Evolutionary conservation across 1,140 invertebrate species (phyloP).

Genomic region (Cydia amplana): DNA sequence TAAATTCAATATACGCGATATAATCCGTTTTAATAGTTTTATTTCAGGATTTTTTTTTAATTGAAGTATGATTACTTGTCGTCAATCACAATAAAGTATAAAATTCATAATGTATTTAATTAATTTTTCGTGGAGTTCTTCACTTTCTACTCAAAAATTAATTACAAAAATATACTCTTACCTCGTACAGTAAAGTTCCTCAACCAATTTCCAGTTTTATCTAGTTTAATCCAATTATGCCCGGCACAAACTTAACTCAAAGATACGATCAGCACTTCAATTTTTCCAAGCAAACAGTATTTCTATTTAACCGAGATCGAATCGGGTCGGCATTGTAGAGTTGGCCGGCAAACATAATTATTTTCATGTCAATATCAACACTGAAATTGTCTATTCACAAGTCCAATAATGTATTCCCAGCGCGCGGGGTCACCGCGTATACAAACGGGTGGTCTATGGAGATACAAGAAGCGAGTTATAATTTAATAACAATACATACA

Average conservation of each 20-base stretch:
- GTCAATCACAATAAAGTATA: too few relatives aligned
- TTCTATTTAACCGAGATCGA: conserved; percentile 7
- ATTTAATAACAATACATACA: too few relatives aligned
- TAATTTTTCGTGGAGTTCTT: too few relatives aligned
- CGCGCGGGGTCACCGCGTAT: conserved; percentile 34
- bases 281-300: conserved; percentile 30
- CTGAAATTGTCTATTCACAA: conserved; percentile 57
- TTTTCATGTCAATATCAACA: conserved; percentile 57
- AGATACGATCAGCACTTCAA: conserved; percentile 1
- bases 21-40: too few relatives aligned
- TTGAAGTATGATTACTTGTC: too few relatives aligned
- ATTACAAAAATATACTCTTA: not conserved
- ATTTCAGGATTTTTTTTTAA: too few relatives aligned
- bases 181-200: not conserved
- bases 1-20: too few relatives aligned
- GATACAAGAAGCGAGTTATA: not conserved
- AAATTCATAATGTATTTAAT: too few relatives aligned
- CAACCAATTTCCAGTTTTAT: not conserved
- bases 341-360: conserved; percentile 49
- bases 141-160: not conserved
- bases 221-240: not conserved
- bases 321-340: conserved; percentile 4
- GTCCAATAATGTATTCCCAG: conserved; percentile 54
- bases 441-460: not conserved
- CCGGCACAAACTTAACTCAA: not conserved